Percentiles rank a stretch among this genome's conserved stretches.
Evolutionary conservation across 1,140 invertebrate genomes (phyloP).

Genomic region (Tribolium madens): DNA sequence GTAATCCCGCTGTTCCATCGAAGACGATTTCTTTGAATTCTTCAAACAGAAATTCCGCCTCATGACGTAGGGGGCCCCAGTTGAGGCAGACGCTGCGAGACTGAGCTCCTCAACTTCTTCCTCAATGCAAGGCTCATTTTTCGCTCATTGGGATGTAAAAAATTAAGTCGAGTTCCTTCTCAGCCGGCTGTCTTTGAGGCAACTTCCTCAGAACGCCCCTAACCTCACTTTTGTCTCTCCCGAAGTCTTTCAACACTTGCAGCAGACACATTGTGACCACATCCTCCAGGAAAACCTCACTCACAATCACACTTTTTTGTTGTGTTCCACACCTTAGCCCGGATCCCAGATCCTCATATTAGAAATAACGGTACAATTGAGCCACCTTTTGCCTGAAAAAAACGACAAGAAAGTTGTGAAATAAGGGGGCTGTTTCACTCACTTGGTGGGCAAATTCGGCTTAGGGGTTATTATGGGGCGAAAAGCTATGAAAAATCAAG

Average conservation of each 20-base stretch:
- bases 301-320: slow-evolving; percentile 33
- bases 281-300: slow-evolving; percentile 51
- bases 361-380: slow-evolving; percentile 50
- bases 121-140: slow-evolving; percentile 52
- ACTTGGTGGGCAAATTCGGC: slow-evolving; percentile 47
- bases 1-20: too few species aligned
- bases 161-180: slow-evolving; percentile 50
- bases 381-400: slow-evolving; percentile 51
- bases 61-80: not conserved
- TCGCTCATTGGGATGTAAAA: slow-evolving; percentile 56
- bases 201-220: slow-evolving; percentile 47
- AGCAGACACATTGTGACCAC: slow-evolving; percentile 44
- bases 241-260: slow-evolving; percentile 47
- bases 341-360: slow-evolving; percentile 43
- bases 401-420: slow-evolving; percentile 30
- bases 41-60: slow-evolving; percentile 49
- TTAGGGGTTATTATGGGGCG: not conserved
- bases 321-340: slow-evolving; percentile 46
- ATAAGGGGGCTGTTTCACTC: slow-evolving; percentile 26
- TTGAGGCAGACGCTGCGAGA: not conserved
- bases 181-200: slow-evolving; percentile 41
- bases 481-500: not conserved
- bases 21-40: slow-evolving; percentile 55
- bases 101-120: slow-evolving; percentile 46
- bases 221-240: slow-evolving; percentile 24